Conservation (phyloP, 2,797 vertebrate genomes). For the Microhierax caerulescens region DNA sequence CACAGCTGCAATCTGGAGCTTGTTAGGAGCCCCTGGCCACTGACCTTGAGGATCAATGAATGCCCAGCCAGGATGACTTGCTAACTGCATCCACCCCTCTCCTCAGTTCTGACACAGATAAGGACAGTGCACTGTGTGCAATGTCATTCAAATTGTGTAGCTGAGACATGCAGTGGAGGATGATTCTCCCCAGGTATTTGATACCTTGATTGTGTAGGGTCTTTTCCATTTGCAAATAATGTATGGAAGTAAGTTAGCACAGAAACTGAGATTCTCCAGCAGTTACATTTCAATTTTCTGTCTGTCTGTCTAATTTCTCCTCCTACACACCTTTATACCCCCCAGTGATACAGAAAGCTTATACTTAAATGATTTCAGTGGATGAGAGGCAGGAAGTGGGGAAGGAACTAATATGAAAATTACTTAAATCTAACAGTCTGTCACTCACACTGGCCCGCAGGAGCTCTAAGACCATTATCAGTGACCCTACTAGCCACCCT, state of each 20-base stretch:
- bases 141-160: background rate
- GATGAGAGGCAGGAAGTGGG: constrained; percentile 27
- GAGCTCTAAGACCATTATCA: background rate
- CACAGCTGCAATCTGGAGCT: background rate
- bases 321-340: background rate
- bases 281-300: background rate
- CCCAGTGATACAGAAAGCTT: background rate
- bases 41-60: constrained; percentile 46
- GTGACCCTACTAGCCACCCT: background rate
- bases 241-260: background rate
- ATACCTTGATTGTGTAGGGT: background rate
- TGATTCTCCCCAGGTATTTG: background rate
- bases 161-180: background rate
- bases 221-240: constrained; percentile 23
- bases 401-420: constrained; percentile 40
- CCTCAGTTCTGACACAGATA: background rate
- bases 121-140: background rate
- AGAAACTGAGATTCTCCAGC: constrained; percentile 21
- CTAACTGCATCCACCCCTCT: background rate
- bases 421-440: constrained; percentile 14
- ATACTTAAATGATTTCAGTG: constrained; percentile 1
- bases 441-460: constrained; percentile 13
- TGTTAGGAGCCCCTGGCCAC: background rate
- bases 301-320: constrained; percentile 19
- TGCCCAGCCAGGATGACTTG: constrained; percentile 11